Conservation (phyloP, 1,140 invertebrate species). For the Panonychus citri region DNA sequence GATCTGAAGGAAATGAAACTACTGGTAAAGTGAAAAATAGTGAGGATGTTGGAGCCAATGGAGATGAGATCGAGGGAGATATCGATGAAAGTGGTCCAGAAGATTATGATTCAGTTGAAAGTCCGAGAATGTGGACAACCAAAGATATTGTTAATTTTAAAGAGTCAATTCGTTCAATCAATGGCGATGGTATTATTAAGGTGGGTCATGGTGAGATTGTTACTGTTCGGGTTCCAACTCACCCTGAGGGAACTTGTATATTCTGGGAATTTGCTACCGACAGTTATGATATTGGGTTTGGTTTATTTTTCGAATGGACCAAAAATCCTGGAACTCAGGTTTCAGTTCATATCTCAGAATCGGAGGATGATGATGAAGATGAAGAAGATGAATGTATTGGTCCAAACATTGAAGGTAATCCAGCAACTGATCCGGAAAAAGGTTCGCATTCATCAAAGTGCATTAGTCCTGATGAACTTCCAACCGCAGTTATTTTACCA, state of each 20-base stretch:
- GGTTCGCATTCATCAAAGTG: background rate
- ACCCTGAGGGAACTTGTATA: conserved; percentile 72
- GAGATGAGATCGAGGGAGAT: too few species aligned
- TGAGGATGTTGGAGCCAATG: background rate
- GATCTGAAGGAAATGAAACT: background rate
- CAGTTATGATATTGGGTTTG: conserved; percentile 94
- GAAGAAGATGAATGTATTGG: conserved; percentile 30
- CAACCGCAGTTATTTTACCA: conserved; percentile 55
- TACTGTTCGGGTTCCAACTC: conserved; percentile 89
- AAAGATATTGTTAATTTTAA: conserved; percentile 80
- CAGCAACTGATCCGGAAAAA: conserved; percentile 13
- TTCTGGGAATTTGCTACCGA: conserved; percentile 99
- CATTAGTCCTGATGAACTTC: conserved; percentile 13
- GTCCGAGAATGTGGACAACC: conserved; percentile 77
- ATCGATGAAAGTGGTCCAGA: background rate
- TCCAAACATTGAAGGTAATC: background rate
- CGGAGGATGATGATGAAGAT: conserved; percentile 57
- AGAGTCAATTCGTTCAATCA: conserved; percentile 53
- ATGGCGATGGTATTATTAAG: conserved; percentile 70
- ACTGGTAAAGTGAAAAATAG: background rate
- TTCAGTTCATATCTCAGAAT: conserved; percentile 72
- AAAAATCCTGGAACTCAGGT: conserved; percentile 53
- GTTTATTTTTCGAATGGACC: conserved; percentile 94
- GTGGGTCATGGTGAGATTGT: conserved; percentile 93
- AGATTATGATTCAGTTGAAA: background rate